phyloP scores from a whole-genome alignment of 2,113 vertebrate species.

The Chiloscyllium plagiosum region DNA sequence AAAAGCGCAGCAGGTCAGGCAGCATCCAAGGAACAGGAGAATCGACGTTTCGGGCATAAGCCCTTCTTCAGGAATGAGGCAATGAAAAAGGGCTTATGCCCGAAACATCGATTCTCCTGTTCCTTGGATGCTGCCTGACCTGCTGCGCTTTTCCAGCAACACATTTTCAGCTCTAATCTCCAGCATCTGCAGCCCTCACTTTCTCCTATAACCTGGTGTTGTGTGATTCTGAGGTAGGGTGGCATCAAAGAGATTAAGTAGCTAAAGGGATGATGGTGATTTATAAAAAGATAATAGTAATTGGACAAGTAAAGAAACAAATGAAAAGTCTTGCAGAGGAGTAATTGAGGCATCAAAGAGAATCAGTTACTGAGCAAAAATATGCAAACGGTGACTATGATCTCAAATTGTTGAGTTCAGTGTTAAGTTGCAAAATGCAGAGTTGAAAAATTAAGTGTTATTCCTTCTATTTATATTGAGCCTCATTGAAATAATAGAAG shows the following conservation, averaged over 20 bases:
- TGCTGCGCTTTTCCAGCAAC: too few relatives aligned
- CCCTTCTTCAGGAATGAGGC: too few relatives aligned
- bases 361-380: background rate
- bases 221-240: too few relatives aligned
- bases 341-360: background rate
- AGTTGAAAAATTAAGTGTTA: background rate
- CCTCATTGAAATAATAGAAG: background rate
- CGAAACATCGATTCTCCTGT: too few relatives aligned
- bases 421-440: background rate
- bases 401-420: background rate
- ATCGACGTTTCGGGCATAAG: too few relatives aligned
- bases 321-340: background rate
- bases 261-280: background rate
- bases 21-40: too few relatives aligned
- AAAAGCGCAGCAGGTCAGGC: too few relatives aligned
- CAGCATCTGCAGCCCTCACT: too few relatives aligned
- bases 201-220: too few relatives aligned
- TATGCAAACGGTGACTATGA: background rate
- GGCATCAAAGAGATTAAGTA: background rate
- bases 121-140: too few relatives aligned
- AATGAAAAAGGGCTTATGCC: too few relatives aligned
- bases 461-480: background rate
- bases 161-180: too few relatives aligned
- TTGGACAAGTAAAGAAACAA: background rate
- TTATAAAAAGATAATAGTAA: background rate